These are phyloP conservation scores for Nothoprocta perdicaria DNA, from an alignment of 2,113 vertebrate genomes.

Conservation along the genomic window DNA sequence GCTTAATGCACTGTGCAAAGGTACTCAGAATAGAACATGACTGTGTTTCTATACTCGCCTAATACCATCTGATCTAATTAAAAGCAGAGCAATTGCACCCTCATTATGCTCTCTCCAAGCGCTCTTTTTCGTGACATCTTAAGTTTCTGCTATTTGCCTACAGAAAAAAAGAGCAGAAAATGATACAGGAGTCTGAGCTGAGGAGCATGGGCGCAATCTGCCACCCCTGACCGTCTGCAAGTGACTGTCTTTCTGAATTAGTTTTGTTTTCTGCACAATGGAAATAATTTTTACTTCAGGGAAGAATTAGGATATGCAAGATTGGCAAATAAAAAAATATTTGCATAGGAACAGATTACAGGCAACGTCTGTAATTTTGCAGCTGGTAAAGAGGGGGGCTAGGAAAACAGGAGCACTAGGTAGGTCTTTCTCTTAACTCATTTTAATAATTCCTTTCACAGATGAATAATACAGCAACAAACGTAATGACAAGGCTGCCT, in stretches of 20 bases:
- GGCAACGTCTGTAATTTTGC: not conserved
- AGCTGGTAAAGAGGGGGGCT: not conserved
- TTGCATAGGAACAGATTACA: not conserved
- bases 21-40: not conserved
- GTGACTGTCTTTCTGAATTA: not conserved
- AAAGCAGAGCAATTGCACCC: not conserved
- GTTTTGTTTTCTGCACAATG: not conserved
- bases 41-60: not conserved
- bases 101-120: accelerated
- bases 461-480: not conserved
- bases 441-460: not conserved
- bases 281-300: not conserved
- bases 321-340: not conserved
- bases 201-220: accelerated
- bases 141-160: not conserved
- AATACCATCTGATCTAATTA: not conserved
- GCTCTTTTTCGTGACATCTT: not conserved
- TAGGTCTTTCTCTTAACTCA: not conserved
- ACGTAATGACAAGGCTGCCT: not conserved
- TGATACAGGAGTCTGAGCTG: accelerated
- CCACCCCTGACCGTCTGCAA: not conserved
- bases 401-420: not conserved
- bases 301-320: not conserved
- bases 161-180: not conserved
- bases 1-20: not conserved